Base-by-base conservation (phyloP, 2,888 invertebrate genomes). In the Acronicta psi region DNA sequence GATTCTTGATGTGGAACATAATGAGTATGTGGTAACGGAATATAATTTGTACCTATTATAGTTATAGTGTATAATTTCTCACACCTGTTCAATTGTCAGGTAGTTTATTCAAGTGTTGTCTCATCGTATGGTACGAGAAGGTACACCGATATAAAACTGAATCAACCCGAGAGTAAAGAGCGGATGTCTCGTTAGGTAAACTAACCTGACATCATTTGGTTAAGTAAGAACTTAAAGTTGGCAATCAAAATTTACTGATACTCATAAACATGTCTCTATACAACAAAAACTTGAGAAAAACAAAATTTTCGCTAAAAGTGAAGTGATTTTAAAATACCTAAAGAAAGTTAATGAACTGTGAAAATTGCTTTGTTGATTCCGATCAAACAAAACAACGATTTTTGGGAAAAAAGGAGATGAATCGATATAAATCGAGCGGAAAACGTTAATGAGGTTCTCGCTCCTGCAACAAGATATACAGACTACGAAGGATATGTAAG, bases 391-490 rank as follows among this genome's bases (percentile, higher is more conserved):
- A 70, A 59, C 55, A 69, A 13, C 36, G 31, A 29, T 45, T 44
- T 62, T 52, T 18, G 8, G 29, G 16, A 37, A 69, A 66, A 68
- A 72, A 23, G n/a, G 18, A 55, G 34, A 58, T 38, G 37, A 53
- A 56, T 52, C 40, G 42, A 56, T 52, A 47, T 42, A 47, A 73
- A 59, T 59, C 14, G 45, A 56, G 38, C 20, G 37, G 37, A 70
- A 56, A 53, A 59, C 53, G 59, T 64, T 51, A 79, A 69, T 74
- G 75, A 68, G 61, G 73, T 50, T 57, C 69, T 57, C 53, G 60
- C 44, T 69, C 50, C 69, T 67, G 62, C 41, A 60, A 77, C 54
- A 70, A 45, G 73, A 59, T 57, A 64, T 69, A 67, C 53, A 61
- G 51, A 74, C 67, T 69, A 64, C 5, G 75, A 73, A 73, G 73